These are phyloP conservation scores for Menidia beryllina DNA, from an alignment of 2,113 vertebrate species.

Conservation along the genomic window DNA sequence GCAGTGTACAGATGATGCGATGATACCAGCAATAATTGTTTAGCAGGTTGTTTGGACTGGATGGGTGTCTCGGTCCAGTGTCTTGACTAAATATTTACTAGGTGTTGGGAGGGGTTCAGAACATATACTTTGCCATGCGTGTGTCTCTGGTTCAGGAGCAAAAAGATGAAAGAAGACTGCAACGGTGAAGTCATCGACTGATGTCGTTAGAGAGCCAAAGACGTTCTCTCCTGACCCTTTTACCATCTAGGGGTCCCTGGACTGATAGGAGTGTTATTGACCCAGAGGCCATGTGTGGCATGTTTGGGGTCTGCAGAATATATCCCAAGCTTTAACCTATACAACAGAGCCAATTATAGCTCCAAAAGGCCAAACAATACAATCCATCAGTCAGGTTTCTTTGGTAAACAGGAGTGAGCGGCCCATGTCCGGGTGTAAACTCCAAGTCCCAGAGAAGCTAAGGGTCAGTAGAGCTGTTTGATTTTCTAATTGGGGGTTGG, in stretches of 20 bases:
- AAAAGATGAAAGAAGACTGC: constrained; percentile 15
- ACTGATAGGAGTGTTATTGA: constrained; percentile 84
- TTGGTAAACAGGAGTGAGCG: constrained; percentile 79
- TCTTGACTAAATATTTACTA: constrained; percentile 84
- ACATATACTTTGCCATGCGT: constrained; percentile 63
- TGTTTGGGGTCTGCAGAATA: constrained; percentile 86
- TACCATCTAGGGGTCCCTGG: constrained; percentile 81
- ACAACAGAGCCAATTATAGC: constrained; percentile 84
- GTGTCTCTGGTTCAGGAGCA: constrained; percentile 55
- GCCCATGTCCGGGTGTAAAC: constrained; percentile 76
- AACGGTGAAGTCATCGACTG: constrained; percentile 62
- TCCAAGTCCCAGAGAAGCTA: constrained; percentile 76
- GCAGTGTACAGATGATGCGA: constrained; percentile 75
- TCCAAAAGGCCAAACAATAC: constrained; percentile 84
- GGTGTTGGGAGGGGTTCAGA: constrained; percentile 53
- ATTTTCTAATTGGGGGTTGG: constrained; percentile 80
- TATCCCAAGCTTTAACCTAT: constrained; percentile 84
- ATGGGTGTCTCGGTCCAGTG: constrained; percentile 75
- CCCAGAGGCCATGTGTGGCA: constrained; percentile 81
- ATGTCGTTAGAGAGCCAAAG: constrained; percentile 68
- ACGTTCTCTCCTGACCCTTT: constrained; percentile 78
- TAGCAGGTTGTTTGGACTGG: constrained; percentile 80
- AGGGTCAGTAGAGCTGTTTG: constrained; percentile 81
- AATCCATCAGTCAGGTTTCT: constrained; percentile 83
- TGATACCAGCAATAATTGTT: constrained; percentile 81